Evolutionary conservation across 2,888 invertebrate genomes (phyloP), one percentile per base, ranked within the genome.

Genomic region (Diarsia dahlii): DNA sequence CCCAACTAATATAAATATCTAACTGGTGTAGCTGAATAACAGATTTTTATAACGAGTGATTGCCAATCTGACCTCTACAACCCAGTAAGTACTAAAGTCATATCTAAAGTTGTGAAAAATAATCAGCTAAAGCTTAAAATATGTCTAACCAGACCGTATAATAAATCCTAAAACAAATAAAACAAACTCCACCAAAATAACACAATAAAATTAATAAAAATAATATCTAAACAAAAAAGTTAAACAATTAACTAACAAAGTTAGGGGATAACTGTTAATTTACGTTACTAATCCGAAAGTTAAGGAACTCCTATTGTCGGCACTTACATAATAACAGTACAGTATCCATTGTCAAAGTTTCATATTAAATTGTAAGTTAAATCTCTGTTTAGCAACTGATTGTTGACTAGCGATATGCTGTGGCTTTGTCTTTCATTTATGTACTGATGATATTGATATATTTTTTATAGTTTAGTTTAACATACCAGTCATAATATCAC

Each of bases 321-420:
- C 76, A 58, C 74, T 85, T 76, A 76, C 70, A 75, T 73, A 76
- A 81, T 76, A 82, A 81, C 74, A 76, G 64, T 65, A 56, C 73
- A 76, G 73, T 67, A 78, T 63, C 78, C 76, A 88, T 84, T 87
- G 87, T 81, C 68, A 71, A 88, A 87, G 84, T 87, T 87, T 81
- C 67, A 76, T 88, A 87, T 84, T 87, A 86, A 88, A 88, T 81
- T 82, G 71, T 70, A 78, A 84, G 64, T 81, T 79, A 12, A 84
- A 81, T 79, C 74, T 82, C 72, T 85, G 80, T 84, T 73, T 70
- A 56, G 75, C 60, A 68, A 72, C 56, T 62, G 71, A n/a, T 84
- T 80, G 72, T 48, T 56, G 18, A 68, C 72, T 72, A 66, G 62
- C 46, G 65, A 74, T 77, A 73, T 71, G 23, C 39, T 13, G 65